Evolutionary conservation across 92 coral and sea anemone species (phyloP).

Genomic region (Porites evermanni): DNA sequence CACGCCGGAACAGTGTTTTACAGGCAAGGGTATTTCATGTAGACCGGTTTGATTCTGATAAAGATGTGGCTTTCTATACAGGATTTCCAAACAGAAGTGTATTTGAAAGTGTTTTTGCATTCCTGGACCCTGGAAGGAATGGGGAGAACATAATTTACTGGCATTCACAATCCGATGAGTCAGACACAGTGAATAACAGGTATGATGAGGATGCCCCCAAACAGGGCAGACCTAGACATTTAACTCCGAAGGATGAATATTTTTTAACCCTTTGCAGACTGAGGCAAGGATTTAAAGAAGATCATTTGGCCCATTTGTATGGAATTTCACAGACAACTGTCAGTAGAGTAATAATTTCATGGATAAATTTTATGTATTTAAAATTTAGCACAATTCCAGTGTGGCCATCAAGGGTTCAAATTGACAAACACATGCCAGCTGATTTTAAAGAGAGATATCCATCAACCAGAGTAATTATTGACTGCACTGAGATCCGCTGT

Average conservation of each 20-base stretch:
- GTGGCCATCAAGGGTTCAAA: too few relatives aligned
- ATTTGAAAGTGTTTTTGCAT: constrained; percentile 60
- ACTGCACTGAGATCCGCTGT: constrained; percentile 67
- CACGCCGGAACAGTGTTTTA: constrained; percentile 3
- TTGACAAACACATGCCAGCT: too few relatives aligned
- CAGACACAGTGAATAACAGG: neutral
- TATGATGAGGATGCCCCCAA: constrained; percentile 49
- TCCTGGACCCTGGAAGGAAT: constrained; percentile 66
- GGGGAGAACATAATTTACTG: constrained; percentile 71
- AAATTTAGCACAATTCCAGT: constrained; percentile 2
- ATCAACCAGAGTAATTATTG: constrained; percentile 56
- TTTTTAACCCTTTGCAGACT: constrained; percentile 61
- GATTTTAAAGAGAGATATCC: too few relatives aligned
- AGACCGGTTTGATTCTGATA: constrained; percentile 53
- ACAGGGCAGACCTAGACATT: constrained; percentile 48
- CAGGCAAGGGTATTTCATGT: constrained; percentile 40
- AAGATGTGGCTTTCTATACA: constrained; percentile 50
- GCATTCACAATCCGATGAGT: constrained; percentile 53
- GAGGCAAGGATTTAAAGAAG: constrained; percentile 68
- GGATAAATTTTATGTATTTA: constrained; percentile 60
- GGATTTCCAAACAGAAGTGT: constrained; percentile 52
- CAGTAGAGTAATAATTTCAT: constrained; percentile 50
- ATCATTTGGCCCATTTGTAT: constrained; percentile 63
- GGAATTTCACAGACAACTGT: constrained; percentile 62
- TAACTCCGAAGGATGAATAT: constrained; percentile 67